A percentile compares a stretch with the other conserved stretches of the same genome.
phyloP scores from a whole-genome alignment of 2,113 vertebrate species.

The Sinocyclocheilus rhinocerous region DNA sequence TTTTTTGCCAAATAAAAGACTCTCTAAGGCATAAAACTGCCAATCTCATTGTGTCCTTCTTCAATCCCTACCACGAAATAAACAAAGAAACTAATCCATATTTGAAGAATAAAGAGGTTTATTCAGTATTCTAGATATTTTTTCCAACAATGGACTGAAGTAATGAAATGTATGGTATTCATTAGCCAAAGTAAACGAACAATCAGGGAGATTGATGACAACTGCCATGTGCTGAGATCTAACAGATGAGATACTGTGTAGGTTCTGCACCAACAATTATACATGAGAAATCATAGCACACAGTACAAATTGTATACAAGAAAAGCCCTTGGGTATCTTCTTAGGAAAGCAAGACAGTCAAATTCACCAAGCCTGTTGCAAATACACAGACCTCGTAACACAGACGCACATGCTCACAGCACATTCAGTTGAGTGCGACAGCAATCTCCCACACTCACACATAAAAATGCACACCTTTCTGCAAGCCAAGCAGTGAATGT shows the following conservation, averaged over 20 bases:
- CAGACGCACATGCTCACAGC: background rate
- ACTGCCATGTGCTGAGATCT: conserved; percentile 3
- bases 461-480: conserved; percentile 11
- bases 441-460: background rate
- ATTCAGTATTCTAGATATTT: background rate
- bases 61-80: background rate
- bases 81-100: background rate
- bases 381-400: background rate
- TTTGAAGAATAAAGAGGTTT: conserved; percentile 14
- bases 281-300: background rate
- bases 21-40: background rate
- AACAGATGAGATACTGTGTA: conserved; percentile 3
- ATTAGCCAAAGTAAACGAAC: conserved; percentile 4
- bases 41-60: background rate
- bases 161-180: background rate
- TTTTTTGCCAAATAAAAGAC: background rate
- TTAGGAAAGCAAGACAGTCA: background rate
- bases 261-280: conserved; percentile 2
- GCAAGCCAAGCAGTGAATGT: background rate
- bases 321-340: background rate
- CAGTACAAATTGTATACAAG: background rate
- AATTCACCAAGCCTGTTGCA: background rate
- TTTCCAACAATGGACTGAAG: background rate
- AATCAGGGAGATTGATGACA: conserved; percentile 10
- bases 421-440: background rate